Evolutionary conservation across 2,797 vertebrate genomes (phyloP), one percentile per base, ranked within the genome.

Genomic region (Buphagus erythrorhynchus): DNA sequence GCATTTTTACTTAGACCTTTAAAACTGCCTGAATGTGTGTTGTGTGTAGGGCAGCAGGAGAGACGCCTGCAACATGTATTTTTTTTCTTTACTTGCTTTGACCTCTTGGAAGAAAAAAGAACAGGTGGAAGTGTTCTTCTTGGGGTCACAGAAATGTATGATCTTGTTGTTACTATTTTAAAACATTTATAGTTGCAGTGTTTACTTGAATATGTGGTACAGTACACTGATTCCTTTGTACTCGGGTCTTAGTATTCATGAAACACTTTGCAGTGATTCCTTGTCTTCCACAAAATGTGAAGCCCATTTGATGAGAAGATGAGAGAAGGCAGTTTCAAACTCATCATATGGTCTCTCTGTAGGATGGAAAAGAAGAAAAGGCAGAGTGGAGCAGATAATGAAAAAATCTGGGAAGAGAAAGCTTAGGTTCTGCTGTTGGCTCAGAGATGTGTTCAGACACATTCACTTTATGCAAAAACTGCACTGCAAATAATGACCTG

Each of bases 31-130:
- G 78, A 58, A 75, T 9, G 1, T 20, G 25, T 72, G 67, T 51
- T 92, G 80, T 65, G 22, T 54, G 61, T 67, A 46, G 51, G 54
- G 42, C 58, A 66, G 31, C 75, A 62, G 31, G 15, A 89, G 61
- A 54, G 61, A 82, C 24, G 42, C 67, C 75, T 83, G 69, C 68
- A 90, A 31, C 10, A 6, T 67, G 13, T 52, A 19, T 42, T 82
- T 90, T 93, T 93, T 84, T 83, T 42, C 36, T 92, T 80, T 58
- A 14, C 36, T 91, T 86, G n/a, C 35, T 86, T 89, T 59, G 62
- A 74, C 35, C 28, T 80, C 75, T 61, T 88, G 29, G 58, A 72
- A 72, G 15, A 8, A 54, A 62, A 57, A 72, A 42, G 8, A 65
- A 18, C n/a, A 80, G 67, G 38, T 78, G 55, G 28, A 58, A 84